A percentile compares a stretch with the other conserved stretches of the same genome.
Evolutionary conservation across 2,113 vertebrate species (phyloP).

Genomic region (Aphelocoma coerulescens): DNA sequence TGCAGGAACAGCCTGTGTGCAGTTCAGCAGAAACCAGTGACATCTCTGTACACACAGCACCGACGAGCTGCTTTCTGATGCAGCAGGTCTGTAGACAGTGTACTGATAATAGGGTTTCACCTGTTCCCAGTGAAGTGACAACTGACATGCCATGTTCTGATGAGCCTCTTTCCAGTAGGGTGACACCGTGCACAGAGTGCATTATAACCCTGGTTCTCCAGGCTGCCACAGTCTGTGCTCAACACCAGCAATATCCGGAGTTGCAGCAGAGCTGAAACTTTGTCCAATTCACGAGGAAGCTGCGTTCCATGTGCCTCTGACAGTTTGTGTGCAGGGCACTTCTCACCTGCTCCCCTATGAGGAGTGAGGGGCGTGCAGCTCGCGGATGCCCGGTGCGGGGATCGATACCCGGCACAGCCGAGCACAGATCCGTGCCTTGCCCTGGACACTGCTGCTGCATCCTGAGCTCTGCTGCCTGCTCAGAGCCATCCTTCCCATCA

Average conservation of each 20-base stretch:
- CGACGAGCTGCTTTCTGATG: constrained; percentile 27
- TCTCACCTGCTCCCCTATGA: background rate
- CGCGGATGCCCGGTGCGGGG: background rate
- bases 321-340: background rate
- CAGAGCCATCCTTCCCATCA: background rate
- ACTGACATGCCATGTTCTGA: constrained; percentile 44
- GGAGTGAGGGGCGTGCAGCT: background rate
- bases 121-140: constrained; percentile 53
- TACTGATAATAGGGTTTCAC: constrained; percentile 57
- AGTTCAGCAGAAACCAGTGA: constrained; percentile 2
- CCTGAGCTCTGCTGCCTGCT: background rate
- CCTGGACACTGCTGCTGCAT: background rate
- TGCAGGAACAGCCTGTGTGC: background rate
- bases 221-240: background rate
- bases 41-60: constrained; percentile 10
- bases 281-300: background rate
- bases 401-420: background rate
- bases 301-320: background rate
- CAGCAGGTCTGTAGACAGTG: background rate
- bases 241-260: background rate
- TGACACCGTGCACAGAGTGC: background rate
- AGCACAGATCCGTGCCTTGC: fast-evolving
- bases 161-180: constrained; percentile 37
- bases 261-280: background rate
- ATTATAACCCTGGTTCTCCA: background rate